Evolutionary conservation across 2,797 vertebrate genomes (phyloP).

Genomic region (Novumbra hubbsi): DNA sequence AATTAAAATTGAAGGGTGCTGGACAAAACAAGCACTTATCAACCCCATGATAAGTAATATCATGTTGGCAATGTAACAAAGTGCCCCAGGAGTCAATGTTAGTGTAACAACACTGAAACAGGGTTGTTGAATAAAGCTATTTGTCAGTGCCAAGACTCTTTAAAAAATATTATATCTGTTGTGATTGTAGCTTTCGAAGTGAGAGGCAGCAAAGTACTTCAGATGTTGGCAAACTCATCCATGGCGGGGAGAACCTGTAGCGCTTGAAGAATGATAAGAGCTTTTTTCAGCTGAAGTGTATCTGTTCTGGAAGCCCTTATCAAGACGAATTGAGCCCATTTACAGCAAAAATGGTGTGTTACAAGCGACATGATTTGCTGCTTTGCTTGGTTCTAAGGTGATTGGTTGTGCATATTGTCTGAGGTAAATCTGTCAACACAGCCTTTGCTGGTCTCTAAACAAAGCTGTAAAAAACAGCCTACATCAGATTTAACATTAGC

Average conservation of each 20-base stretch:
- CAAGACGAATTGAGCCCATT: slow-evolving; percentile 43
- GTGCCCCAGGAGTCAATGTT: neutral
- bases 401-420: slow-evolving; percentile 41
- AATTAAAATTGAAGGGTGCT: neutral
- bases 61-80: neutral
- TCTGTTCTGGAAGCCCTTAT: slow-evolving; percentile 40
- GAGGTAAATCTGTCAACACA: neutral
- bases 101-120: slow-evolving; percentile 21
- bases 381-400: slow-evolving; percentile 28
- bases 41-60: neutral
- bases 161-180: slow-evolving; percentile 57
- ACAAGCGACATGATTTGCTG: slow-evolving; percentile 40
- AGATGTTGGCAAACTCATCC: slow-evolving; percentile 32
- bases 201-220: slow-evolving; percentile 20
- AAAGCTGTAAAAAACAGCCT: no score
- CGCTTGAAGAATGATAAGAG: slow-evolving; percentile 29
- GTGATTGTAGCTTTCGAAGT: slow-evolving; percentile 63
- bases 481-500: neutral
- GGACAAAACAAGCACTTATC: neutral
- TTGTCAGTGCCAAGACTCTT: slow-evolving; percentile 68
- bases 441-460: neutral
- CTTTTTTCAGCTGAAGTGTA: slow-evolving; percentile 23
- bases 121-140: slow-evolving; percentile 67
- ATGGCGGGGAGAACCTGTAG: slow-evolving; percentile 35
- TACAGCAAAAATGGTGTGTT: slow-evolving; percentile 46